Base-by-base conservation (phyloP, 2,113 vertebrate species). In the Amia ocellicauda region DNA sequence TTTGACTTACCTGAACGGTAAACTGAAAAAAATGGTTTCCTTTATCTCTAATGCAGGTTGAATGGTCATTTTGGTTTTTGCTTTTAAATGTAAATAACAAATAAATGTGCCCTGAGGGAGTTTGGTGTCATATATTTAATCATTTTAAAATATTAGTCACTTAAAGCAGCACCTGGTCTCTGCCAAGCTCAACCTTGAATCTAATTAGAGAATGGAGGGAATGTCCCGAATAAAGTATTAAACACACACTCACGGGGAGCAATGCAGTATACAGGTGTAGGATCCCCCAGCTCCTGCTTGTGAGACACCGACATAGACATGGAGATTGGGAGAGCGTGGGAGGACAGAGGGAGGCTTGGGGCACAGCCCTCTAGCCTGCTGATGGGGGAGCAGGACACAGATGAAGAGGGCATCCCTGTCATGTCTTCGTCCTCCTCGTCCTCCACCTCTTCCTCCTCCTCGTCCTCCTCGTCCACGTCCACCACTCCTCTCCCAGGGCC, bases 391-490 rank as follows among this genome's bases (percentile, higher is more conserved):
- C 63, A 74, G 1, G 67, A 72, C 9, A 58, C 49, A 5, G 64
- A 24, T 4, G 52, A 23, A 4, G 17, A 20, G 29, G 20, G 55
- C 69, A 85, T 67, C 28, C 76, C 82, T 16, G 82, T 68, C 26
- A 75, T 31, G 2, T 54, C 58, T 68, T 82, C 77, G 20, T 89
- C 88, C 1, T 86, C 85, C 59, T 84, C 85, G 0, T 87, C 85
- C 41, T 63, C 55, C 1, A 80, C 69, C 49, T 87, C 88, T 8
- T 86, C 85, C 8, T 85, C 84, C 55, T 79, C 83, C 22, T 80
- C 80, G 0, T 57, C 65, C 0, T 63, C 73, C 19, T 78, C 73
- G 0, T 84, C 85, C 3, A 86, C 82, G 10, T 20, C n/a, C n/a
- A n/a, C n/a, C 85, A 81, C 2, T 62, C 59, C 17, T 62, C 59